A percentile compares a stretch with the other conserved stretches of the same genome.
These are phyloP conservation scores for Acanthococcus lagerstroemiae DNA, from an alignment of 2,888 invertebrate genomes.

Conservation along the genomic window DNA sequence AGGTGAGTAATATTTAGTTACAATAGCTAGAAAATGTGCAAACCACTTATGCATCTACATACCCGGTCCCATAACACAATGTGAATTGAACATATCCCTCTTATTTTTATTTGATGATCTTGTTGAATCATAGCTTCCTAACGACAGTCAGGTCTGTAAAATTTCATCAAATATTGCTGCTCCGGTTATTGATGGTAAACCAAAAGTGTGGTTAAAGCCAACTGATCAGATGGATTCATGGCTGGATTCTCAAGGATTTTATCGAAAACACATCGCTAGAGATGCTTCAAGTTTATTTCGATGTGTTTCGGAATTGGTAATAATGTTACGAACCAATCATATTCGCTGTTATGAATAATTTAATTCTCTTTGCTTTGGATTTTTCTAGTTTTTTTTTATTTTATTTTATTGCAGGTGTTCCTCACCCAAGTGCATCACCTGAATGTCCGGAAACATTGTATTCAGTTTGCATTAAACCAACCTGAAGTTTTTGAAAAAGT, in stretches of 20 bases:
- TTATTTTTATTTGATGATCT: neutral
- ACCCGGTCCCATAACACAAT: too few species aligned
- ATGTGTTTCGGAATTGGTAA: conserved; percentile 73
- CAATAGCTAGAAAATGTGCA: too few species aligned
- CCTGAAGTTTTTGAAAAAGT: conserved; percentile 34
- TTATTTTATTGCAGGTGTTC: conserved; percentile 44
- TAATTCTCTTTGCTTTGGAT: too few species aligned
- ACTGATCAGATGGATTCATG: conserved; percentile 54
- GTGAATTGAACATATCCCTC: neutral
- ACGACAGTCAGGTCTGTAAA: neutral
- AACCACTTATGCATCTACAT: too few species aligned
- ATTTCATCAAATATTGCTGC: neutral
- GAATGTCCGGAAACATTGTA: conserved; percentile 60
- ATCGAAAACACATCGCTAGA: conserved; percentile 76
- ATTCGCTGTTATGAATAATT: too few species aligned
- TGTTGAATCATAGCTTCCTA: neutral
- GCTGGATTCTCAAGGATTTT: conserved; percentile 68
- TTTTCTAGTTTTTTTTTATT: neutral
- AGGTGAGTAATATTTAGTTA: too few species aligned
- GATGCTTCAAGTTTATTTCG: conserved; percentile 84
- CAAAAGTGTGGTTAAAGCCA: conserved; percentile 25
- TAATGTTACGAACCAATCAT: neutral
- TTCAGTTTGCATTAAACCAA: conserved; percentile 51
- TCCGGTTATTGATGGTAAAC: neutral
- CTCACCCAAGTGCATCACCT: conserved; percentile 61